Evolutionary conservation across 2,797 vertebrate genomes (phyloP), one percentile per base, ranked within the genome.

Genomic region (Margarornis squamiger): DNA sequence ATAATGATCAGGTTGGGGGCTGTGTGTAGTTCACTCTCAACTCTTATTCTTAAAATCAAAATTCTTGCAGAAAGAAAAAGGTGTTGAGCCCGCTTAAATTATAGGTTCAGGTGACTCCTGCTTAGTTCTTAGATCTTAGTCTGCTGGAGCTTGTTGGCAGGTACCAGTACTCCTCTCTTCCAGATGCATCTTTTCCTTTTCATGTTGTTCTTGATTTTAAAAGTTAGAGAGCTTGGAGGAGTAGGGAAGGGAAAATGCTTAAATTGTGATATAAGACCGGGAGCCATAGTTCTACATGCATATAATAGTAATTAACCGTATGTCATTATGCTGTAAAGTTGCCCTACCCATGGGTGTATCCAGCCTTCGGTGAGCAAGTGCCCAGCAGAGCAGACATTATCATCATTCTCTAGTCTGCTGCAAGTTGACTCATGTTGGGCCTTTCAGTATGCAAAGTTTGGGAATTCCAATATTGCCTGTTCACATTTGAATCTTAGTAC

Each of bases 321-420:
- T 91, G 61, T 90, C 57, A 75, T 88, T 95, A 84, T 88, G 22
- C 70, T 92, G 17, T 88, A 39, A 91, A 93, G 49, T 90, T 91
- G 85, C 95, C 91, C 91, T 92, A 27, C 96, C 91, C 73, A 58
- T 94, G 93, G 93, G 94, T 78, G 93, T 95, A 86, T 91, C 65
- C 68, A 91, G 72, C 54, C 46, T 71, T 67, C 1, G 9, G 79
- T 88, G 78, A 92, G 65, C 81, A 57, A 67, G 85, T 49, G 59
- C 85, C 72, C 45, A 54, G 68, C 45, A 74, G 82, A 90, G 61
- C 75, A 93, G 87, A 61, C 82, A 32, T 76, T 41, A 78, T 71
- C 54, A 59, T 82, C 6, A 12, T 78, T 90, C 88, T 7, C 41
- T 55, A 59, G 73, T 86, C 68, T 96, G 36, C 48, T 75, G 78